These are phyloP conservation scores for Nymphalis c-album DNA, from an alignment of 2,888 invertebrate genomes.

Conservation along the genomic window DNA sequence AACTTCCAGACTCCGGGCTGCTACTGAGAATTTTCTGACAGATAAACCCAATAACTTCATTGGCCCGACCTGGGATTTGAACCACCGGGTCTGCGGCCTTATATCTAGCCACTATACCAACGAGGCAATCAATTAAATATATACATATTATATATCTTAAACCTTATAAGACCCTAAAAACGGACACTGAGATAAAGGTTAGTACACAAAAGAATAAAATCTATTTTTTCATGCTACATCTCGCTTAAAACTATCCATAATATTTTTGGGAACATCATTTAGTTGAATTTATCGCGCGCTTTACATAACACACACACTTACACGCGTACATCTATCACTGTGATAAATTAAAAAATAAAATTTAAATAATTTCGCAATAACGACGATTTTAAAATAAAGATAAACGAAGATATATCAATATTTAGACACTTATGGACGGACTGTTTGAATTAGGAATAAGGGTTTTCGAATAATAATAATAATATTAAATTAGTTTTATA, in stretches of 20 bases:
- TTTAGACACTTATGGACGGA: constrained; percentile 20
- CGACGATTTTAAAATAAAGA: constrained; percentile 19
- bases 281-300: constrained; percentile 43
- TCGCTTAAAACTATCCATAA: constrained; percentile 37
- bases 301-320: constrained; percentile 37
- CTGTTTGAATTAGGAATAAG: background rate
- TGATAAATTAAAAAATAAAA: constrained; percentile 40
- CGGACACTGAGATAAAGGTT: too few species aligned
- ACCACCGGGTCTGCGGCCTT: too few species aligned
- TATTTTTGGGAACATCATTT: constrained; percentile 40
- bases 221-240: background rate
- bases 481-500: too few species aligned
- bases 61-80: too few species aligned
- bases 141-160: too few species aligned
- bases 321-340: constrained; percentile 33
- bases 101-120: too few species aligned
- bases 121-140: too few species aligned
- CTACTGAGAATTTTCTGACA: too few species aligned
- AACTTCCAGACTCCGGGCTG: too few species aligned
- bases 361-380: constrained; percentile 42
- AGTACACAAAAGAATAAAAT: too few species aligned
- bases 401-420: constrained; percentile 21
- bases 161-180: too few species aligned
- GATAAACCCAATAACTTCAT: too few species aligned
- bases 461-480: background rate